Evolutionary conservation across 2,797 vertebrate genomes (phyloP), one percentile per base, ranked within the genome.

Genomic region (Cirrhinus molitorella): DNA sequence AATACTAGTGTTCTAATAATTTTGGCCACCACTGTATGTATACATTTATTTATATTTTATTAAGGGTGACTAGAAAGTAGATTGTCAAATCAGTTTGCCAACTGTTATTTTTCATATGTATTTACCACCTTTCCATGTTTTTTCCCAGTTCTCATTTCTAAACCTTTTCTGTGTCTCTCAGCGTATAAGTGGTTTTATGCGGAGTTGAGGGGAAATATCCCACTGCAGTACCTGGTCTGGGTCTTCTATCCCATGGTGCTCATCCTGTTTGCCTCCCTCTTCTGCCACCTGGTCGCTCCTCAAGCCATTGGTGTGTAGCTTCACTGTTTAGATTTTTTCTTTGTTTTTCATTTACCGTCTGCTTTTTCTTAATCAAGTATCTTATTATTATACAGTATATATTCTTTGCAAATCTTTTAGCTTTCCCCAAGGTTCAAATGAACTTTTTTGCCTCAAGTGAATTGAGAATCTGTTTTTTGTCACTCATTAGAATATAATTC

Each of bases 251-350:
- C 98, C 0, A 94, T 99, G 11, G 81, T 91, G 28, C 97, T 99
- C 84, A 97, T 99, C 91, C 94, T 98, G 72, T 99, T 98, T 91
- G 96, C 97, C 1, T 96, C 97, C 76, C 85, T 96, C 83, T 98
- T 99, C 92, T 99, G 98, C 92, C 97, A 99, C 76, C 91, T 99
- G 88, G 92, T 99, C 61, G 95, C 98, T 85, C 97, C 97, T 4
- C 97, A 99, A 90, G 97, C 98, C 70, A 96, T 97, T 51, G 98
- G 98, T 99, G 91, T 86, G 95, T 94, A 88, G 63, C 25, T 1
- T 31, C 28, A 70, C 78, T 61, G 34, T 61, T 49, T 17, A 57
- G n/a, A 49, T 34, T 16, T 47, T 19, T 1, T 11, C 12, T 28
- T 66, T 68, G 12, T n/a, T 14, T 28, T 77, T 17, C 73, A 3